Evolutionary conservation across 2,797 vertebrate genomes (phyloP), one percentile per base, ranked within the genome.

Genomic region (Moxostoma hubbsi): DNA sequence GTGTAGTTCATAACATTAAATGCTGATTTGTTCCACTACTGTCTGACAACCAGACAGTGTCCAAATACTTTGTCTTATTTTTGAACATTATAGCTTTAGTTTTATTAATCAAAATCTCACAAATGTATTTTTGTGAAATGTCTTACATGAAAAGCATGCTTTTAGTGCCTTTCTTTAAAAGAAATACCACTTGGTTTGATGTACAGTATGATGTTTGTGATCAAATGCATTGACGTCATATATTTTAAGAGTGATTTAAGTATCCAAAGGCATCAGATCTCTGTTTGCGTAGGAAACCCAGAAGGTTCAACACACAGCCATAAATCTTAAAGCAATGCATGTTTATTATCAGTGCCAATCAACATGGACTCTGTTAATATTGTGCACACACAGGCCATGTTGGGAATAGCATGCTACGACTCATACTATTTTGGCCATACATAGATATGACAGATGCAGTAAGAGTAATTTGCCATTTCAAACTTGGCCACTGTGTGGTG

Each of bases 291-390:
- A 70, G 73, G 63, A 36, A 36, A 36, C 36, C 36, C 36, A 15
- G 71, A 84, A 79, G n/a, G 78, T 58, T 55, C 15, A 4, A 66
- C 78, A 71, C 81, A 45, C 62, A 87, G 89, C 85, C 80, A 54
- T 58, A 74, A 71, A 81, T 84, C 62, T 73, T 72, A 58, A 49
- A 54, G 43, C 75, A 46, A 71, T 61, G 46, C 73, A 79, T 72
- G 73, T 51, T 86, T 85, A 84, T 70, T 75, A 59, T 87, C 67
- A 83, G 72, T 57, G 43, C 45, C 81, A 70, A 49, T 76, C 81
- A 81, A 55, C 54, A 67, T 4, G 78, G 13, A 64, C 16, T 5
- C 12, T 86, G 82, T 92, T 88, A 85, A 89, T 4, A 36, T 36
- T 36, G 18, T 24, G 18, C 2, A 2, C 18, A 24, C 18, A 24